Conservation (phyloP, 2,113 vertebrate species). For the Myrmophylax atrothorax region DNA sequence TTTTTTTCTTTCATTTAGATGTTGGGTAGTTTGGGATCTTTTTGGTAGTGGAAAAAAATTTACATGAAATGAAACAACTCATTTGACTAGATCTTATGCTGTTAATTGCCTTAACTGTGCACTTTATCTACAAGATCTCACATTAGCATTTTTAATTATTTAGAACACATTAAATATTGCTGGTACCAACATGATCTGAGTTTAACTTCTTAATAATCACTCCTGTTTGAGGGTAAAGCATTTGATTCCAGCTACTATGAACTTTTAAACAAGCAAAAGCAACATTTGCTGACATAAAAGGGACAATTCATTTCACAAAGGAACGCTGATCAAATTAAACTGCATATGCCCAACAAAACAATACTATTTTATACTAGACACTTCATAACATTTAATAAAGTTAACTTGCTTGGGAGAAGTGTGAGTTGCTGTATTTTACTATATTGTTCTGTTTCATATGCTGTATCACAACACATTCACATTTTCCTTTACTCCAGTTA, state of each 20-base stretch:
- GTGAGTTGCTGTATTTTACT: neutral
- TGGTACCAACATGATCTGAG: neutral
- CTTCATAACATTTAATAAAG: neutral
- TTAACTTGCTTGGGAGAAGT: neutral
- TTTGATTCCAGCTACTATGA: conserved; percentile 30
- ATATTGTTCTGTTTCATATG: neutral
- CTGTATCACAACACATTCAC: neutral
- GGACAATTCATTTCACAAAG: neutral
- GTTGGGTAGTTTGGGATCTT: neutral
- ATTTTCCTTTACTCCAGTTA: neutral
- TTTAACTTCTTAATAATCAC: neutral
- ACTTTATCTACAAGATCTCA: neutral
- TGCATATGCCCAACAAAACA: neutral
- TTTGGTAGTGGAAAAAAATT: neutral
- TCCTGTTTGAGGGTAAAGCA: neutral
- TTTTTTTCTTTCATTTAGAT: neutral
- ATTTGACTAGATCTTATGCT: neutral
- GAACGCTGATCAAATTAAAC: neutral
- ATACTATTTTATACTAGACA: neutral
- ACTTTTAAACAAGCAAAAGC: neutral
- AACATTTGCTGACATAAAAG: neutral
- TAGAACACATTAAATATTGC: conserved; percentile 30
- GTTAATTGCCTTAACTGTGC: neutral
- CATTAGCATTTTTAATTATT: conserved; percentile 19
- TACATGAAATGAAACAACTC: neutral